Base-by-base conservation (phyloP, 2,797 vertebrate genomes). In the Gallirallus australis region DNA sequence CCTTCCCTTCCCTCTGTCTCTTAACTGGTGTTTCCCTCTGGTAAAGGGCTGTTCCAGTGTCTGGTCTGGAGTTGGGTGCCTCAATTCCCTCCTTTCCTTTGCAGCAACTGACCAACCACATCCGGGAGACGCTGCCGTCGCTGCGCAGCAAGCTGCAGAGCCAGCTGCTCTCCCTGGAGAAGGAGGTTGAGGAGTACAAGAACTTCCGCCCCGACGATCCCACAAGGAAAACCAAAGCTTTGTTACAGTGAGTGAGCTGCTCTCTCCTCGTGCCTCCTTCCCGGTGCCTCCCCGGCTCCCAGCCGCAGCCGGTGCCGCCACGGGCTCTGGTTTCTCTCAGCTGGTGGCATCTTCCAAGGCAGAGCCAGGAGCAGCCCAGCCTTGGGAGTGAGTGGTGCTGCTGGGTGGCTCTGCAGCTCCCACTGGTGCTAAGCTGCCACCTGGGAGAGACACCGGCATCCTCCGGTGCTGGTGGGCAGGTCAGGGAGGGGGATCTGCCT, bases 91-190 rank as follows among this genome's bases (percentile, higher is more conserved):
- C 9, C 0, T 2, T 86, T 35, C 70, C 8, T 8, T 18, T 4
- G 6, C 93, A 99, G 99, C 99, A 99, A 99, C 90, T 99, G 93
- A 99, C 99, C 87, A 99, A 99, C 97, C 99, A 99, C 98, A 99
- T 99, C 92, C 98, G 99, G 65, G 99, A 99, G 96, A 99, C 99
- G 0, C 97, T 99, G 81, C 99, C 99, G 0, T 97, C 99, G 5
- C 98, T 99, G 91, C 98, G 99, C 23, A 99, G 98, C 97, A 99
- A 99, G 50, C 98, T 99, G 12, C 99, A 99, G 98, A 99, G 99
- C 94, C 99, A 99, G 97, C 98, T 99, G 57, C 98, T 99, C 2
- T 99, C 99, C 15, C 97, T 99, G 96, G 99, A 99, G 95, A 99
- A 99, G 96, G 99, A 99, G 94, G 99, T 99, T n/a, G 99, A 99